Conservation (phyloP, 2,113 vertebrate genomes). For the Glaucomys volans region DNA sequence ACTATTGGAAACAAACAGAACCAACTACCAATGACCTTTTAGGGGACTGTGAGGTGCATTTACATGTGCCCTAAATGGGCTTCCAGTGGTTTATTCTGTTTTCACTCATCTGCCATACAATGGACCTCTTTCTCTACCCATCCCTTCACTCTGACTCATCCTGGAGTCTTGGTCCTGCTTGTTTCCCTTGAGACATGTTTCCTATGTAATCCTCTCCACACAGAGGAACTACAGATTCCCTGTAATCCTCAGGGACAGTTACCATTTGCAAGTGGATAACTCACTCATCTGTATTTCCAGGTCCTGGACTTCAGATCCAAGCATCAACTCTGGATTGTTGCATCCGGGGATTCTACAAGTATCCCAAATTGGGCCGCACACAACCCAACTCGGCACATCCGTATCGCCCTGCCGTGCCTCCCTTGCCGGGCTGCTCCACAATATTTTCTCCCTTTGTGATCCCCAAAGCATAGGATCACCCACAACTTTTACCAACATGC, state of each 20-base stretch:
- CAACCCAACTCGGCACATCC: not conserved
- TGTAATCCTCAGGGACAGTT: no score
- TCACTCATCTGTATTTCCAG: not conserved
- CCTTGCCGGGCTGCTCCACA: rapidly evolving
- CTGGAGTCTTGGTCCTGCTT: not conserved
- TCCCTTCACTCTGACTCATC: not conserved
- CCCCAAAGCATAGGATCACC: not conserved
- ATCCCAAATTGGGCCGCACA: not conserved
- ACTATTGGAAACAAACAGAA: not conserved
- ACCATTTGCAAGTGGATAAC: not conserved
- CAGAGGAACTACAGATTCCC: no score
- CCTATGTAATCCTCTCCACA: no score
- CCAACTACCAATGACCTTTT: not conserved
- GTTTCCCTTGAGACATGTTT: not conserved
- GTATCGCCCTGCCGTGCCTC: not conserved
- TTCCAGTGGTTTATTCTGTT: not conserved
- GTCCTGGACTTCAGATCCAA: not conserved
- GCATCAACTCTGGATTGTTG: not conserved
- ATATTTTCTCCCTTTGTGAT: not conserved
- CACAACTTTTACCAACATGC: not conserved
- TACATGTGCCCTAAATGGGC: not conserved
- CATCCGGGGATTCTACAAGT: no score
- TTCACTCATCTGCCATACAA: not conserved
- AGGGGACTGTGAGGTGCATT: not conserved
- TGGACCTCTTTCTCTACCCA: not conserved